phyloP scores from a whole-genome alignment of 2,888 invertebrate genomes.

The Andrena dorsata region DNA sequence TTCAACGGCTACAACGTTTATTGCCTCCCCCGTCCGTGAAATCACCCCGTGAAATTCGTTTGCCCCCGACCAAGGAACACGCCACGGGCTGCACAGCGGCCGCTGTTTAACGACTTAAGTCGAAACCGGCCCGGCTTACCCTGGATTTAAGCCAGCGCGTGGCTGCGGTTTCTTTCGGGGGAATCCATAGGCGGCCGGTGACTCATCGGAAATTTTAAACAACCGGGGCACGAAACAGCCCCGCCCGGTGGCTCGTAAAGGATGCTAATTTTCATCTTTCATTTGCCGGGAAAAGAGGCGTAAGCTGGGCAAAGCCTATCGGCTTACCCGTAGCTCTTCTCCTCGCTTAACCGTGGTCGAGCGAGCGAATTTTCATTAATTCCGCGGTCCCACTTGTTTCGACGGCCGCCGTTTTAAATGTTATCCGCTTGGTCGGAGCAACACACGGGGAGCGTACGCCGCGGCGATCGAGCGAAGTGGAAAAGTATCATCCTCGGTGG shows the following conservation, averaged over 20 bases:
- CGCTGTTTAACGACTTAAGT: constrained; percentile 39
- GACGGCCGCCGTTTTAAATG: background rate
- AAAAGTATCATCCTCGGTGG: background rate
- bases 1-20: constrained; percentile 1
- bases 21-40: background rate
- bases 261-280: constrained; percentile 65
- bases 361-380: constrained; percentile 57
- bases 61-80: background rate
- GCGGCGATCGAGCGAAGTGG: background rate
- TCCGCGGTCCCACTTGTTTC: constrained; percentile 9
- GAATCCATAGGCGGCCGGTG: constrained; percentile 42
- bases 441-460: background rate
- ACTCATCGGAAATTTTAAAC: constrained; percentile 61
- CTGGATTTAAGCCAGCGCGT: constrained; percentile 34
- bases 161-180: constrained; percentile 6
- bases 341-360: constrained; percentile 41
- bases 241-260: background rate
- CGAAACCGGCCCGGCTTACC: constrained; percentile 6
- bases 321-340: constrained; percentile 44
- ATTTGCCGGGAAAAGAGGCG: constrained; percentile 39
- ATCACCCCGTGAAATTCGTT: constrained; percentile 21
- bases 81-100: constrained; percentile 8
- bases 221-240: background rate
- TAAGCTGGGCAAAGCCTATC: constrained; percentile 59
- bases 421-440: background rate